Evolutionary conservation across 2,113 vertebrate species (phyloP).

Genomic region (Ursus arctos): DNA sequence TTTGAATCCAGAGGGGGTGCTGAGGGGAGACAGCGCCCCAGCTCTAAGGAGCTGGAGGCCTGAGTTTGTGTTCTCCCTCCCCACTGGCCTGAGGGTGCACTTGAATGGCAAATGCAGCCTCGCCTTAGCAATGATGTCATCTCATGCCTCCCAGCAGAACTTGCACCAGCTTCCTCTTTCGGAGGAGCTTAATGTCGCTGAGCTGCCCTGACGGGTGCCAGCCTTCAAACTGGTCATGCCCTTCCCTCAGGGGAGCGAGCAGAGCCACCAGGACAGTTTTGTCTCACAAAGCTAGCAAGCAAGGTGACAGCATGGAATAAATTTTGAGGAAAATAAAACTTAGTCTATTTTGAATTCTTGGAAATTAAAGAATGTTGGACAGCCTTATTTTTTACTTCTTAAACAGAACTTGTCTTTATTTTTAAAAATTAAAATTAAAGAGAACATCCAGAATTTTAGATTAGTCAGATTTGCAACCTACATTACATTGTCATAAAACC

Average conservation of each 20-base stretch:
- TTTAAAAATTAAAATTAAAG: constrained; percentile 26
- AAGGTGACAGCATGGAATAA: not conserved
- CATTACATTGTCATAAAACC: not conserved
- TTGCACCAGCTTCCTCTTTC: not conserved
- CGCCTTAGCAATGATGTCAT: not conserved
- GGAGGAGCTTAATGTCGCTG: not conserved
- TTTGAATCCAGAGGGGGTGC: not conserved
- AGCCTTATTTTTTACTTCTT: not conserved
- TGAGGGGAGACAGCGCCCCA: not conserved
- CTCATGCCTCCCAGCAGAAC: not conserved
- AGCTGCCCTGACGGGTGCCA: not conserved
- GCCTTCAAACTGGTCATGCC: not conserved
- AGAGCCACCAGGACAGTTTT: not conserved
- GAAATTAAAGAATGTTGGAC: constrained; percentile 2
- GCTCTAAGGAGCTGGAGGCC: not conserved
- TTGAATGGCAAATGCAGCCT: not conserved
- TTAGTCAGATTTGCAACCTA: not conserved
- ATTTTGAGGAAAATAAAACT: not conserved
- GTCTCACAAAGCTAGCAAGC: not conserved
- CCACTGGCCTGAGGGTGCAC: not conserved
- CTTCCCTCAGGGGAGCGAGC: not conserved
- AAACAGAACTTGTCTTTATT: not conserved
- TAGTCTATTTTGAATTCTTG: not conserved
- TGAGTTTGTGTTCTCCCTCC: not conserved
- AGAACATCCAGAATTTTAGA: not conserved